Evolutionary conservation across 2,113 vertebrate genomes (phyloP).

Genomic region (Notechis scutatus): DNA sequence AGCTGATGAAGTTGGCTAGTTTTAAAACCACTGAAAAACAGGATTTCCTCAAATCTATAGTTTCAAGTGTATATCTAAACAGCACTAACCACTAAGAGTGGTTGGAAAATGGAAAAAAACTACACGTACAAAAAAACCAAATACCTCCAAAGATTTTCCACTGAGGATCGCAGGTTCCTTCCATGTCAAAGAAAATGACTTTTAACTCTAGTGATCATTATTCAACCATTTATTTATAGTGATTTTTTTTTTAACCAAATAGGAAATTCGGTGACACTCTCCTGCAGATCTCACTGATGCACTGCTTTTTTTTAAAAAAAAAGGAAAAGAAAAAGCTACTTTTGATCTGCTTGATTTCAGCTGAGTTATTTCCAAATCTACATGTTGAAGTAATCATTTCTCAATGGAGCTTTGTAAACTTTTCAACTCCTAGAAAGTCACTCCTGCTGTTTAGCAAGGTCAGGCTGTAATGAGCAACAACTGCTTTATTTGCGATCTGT

Average conservation of each 20-base stretch:
- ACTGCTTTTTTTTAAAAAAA: slow-evolving; percentile 12
- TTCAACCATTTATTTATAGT: slow-evolving; percentile 12
- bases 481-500: slow-evolving; percentile 79
- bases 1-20: neutral
- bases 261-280: rapidly evolving
- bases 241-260: slow-evolving; percentile 18
- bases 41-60: neutral
- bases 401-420: slow-evolving; percentile 70
- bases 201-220: slow-evolving; percentile 50
- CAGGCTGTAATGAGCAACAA: slow-evolving; percentile 78
- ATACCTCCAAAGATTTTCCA: slow-evolving; percentile 35
- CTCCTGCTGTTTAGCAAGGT: slow-evolving; percentile 83
- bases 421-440: slow-evolving; percentile 79
- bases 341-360: slow-evolving; percentile 50
- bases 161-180: slow-evolving; percentile 40
- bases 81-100: slow-evolving; percentile 31
- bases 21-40: neutral
- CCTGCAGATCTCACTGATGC: neutral
- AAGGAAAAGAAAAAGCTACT: slow-evolving; percentile 51
- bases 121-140: slow-evolving; percentile 29
- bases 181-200: slow-evolving; percentile 34
- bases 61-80: neutral
- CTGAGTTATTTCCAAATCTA: slow-evolving; percentile 25
- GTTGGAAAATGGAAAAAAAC: slow-evolving; percentile 27
- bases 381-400: slow-evolving; percentile 38